These are phyloP conservation scores for Diorhabda carinulata DNA, from an alignment of 1,140 invertebrate genomes.

Conservation along the genomic window DNA sequence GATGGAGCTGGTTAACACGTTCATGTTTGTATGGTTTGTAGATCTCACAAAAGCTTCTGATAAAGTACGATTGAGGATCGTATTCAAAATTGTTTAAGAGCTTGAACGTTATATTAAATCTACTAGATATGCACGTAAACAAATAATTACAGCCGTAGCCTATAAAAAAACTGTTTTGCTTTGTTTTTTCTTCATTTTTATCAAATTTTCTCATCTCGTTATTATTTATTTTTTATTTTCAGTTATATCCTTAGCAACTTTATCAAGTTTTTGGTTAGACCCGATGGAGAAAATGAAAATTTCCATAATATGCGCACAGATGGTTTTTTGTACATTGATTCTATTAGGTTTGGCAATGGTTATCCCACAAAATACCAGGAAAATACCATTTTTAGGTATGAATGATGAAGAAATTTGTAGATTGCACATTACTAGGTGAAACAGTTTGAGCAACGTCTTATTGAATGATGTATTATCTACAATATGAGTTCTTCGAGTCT, in stretches of 20 bases:
- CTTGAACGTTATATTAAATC: no score
- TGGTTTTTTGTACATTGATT: slow-evolving; percentile 35
- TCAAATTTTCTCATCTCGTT: no score
- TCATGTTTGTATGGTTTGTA: no score
- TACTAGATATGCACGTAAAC: neutral
- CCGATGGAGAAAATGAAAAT: slow-evolving; percentile 38
- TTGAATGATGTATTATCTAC: neutral
- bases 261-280: slow-evolving; percentile 41
- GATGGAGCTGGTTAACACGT: no score
- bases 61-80: no score
- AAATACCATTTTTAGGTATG: slow-evolving; percentile 41
- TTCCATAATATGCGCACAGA: slow-evolving; percentile 34
- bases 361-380: slow-evolving; percentile 34
- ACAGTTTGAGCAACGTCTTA: neutral
- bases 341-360: slow-evolving; percentile 33
- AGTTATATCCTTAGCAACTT: slow-evolving; percentile 36
- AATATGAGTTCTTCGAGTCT: neutral
- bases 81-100: no score
- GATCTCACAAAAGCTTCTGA: no score
- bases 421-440: neutral
- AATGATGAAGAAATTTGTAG: slow-evolving; percentile 13
- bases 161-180: neutral
- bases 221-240: slow-evolving; percentile 21
- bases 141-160: neutral
- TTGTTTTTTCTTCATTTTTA: no score